Percentiles rank a stretch among this genome's conserved stretches.
Conservation (phyloP, 1,140 invertebrate genomes). For the Leptonema lineaticorne region DNA sequence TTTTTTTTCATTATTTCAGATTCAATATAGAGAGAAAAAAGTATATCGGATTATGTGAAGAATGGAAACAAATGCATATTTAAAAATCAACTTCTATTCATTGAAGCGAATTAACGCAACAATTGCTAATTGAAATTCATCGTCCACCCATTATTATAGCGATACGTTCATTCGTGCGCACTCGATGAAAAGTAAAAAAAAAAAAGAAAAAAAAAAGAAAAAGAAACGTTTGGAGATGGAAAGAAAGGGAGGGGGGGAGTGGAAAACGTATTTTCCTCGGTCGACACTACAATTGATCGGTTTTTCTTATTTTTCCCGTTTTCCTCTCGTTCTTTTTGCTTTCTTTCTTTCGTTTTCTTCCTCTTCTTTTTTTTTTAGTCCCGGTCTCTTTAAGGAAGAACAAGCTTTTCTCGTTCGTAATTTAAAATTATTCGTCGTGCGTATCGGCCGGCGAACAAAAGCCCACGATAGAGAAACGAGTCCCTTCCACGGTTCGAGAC, state of each 20-base stretch:
- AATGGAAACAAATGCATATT: no score
- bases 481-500: constrained; percentile 3
- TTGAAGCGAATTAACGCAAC: neutral
- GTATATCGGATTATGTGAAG: no score
- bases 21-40: no score
- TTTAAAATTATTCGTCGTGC: constrained; percentile 15
- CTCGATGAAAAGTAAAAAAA: neutral
- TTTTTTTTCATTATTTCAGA: no score
- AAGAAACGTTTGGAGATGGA: no score
- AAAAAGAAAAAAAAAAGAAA: no score
- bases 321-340: neutral
- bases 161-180: neutral
- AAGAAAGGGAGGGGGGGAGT: no score
- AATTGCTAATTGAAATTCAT: constrained; percentile 12
- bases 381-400: neutral
- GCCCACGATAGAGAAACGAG: neutral
- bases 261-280: neutral
- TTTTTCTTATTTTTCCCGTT: neutral
- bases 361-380: neutral
- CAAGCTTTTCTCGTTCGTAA: constrained; percentile 5
- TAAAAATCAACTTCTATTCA: neutral
- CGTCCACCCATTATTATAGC: neutral
- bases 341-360: neutral
- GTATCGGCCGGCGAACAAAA: constrained; percentile 13
- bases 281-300: constrained; percentile 1